These are phyloP conservation scores for Labroides dimidiatus DNA, from an alignment of 2,797 vertebrate species.

Conservation along the genomic window DNA sequence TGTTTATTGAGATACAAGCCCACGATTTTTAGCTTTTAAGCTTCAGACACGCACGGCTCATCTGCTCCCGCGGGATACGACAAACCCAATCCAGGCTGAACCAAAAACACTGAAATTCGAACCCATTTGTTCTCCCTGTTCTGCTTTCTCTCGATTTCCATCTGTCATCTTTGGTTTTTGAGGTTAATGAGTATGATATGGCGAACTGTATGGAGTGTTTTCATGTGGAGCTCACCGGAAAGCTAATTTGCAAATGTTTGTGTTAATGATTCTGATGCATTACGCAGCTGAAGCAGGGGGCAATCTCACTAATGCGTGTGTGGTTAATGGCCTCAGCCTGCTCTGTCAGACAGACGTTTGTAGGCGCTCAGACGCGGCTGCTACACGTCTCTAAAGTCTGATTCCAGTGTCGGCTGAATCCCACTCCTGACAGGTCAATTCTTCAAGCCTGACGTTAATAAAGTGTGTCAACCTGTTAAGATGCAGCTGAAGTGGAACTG, in stretches of 20 bases:
- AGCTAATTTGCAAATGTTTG: constrained; percentile 53
- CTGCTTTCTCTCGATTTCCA: not conserved
- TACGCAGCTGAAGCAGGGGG: constrained; percentile 23
- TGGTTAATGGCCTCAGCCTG: constrained; percentile 34
- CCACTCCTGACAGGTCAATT: constrained; percentile 12
- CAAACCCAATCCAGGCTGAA: constrained; percentile 22
- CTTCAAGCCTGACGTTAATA: constrained; percentile 17
- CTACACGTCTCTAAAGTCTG: constrained; percentile 24
- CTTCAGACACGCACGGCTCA: constrained; percentile 52
- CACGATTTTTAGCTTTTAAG: constrained; percentile 38
- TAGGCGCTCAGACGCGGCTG: constrained; percentile 14
- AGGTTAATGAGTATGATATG: constrained; percentile 25
- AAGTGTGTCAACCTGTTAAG: not conserved
- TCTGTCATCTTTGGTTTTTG: constrained; percentile 3
- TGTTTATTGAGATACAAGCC: constrained; percentile 52
- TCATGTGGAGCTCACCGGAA: constrained; percentile 28
- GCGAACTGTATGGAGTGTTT: not conserved
- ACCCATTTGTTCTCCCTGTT: not conserved
- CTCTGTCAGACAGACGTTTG: constrained; percentile 24
- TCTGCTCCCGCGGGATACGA: constrained; percentile 39
- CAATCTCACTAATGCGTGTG: constrained; percentile 39
- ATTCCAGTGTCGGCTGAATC: constrained; percentile 24
- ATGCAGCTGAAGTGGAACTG: not conserved
- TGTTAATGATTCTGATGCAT: constrained; percentile 45
- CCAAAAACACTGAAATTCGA: not conserved